Evolutionary conservation across 2,797 vertebrate genomes (phyloP).

Genomic region (Chromobotia macracanthus): DNA sequence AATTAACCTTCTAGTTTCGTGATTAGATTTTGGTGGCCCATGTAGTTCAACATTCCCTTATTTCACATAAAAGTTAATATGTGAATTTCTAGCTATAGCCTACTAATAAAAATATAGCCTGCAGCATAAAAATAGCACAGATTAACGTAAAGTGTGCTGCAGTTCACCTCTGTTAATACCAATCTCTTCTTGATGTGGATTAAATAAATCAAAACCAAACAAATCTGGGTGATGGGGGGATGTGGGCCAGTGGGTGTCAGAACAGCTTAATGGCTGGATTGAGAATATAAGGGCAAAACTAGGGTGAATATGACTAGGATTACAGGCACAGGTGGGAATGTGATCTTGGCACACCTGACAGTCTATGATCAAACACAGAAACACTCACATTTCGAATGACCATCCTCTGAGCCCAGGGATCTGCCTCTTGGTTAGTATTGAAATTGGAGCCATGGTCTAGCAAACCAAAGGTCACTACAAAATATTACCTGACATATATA

Average conservation of each 20-base stretch:
- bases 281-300: slow-evolving; percentile 60
- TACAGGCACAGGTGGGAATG: slow-evolving; percentile 65
- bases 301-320: slow-evolving; percentile 56
- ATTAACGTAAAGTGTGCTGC: neutral
- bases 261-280: slow-evolving; percentile 67
- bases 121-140: too few relatives aligned
- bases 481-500: too few relatives aligned
- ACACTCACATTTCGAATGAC: too few relatives aligned
- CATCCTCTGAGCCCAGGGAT: too few relatives aligned
- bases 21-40: slow-evolving; percentile 7
- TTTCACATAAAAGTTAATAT: too few relatives aligned
- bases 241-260: slow-evolving; percentile 1
- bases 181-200: slow-evolving; percentile 27
- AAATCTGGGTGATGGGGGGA: slow-evolving; percentile 20
- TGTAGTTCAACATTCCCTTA: too few relatives aligned
- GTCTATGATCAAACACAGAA: neutral
- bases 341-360: slow-evolving; percentile 54
- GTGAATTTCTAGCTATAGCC: too few relatives aligned
- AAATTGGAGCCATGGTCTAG: too few relatives aligned
- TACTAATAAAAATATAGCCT: too few relatives aligned
- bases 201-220: slow-evolving; percentile 32
- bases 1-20: neutral
- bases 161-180: slow-evolving; percentile 4
- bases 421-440: too few relatives aligned
- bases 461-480: too few relatives aligned